Base-by-base conservation (phyloP, 2,888 invertebrate genomes). In the Ormyrus pomaceus region DNA sequence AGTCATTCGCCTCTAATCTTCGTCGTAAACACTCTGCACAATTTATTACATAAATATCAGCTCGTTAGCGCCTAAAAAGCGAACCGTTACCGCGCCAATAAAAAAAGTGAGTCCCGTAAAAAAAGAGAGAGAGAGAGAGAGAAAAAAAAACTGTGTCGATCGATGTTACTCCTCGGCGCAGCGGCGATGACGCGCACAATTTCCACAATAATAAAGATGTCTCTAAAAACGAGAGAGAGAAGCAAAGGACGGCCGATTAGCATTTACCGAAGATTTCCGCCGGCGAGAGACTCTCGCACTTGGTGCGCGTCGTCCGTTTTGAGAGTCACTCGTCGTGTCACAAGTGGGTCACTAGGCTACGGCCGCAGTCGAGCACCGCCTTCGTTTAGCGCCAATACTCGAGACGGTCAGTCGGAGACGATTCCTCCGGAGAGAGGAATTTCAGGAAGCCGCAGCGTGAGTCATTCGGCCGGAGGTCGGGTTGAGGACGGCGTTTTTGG, bases 321-420 rank as follows among this genome's bases (percentile, higher is more conserved):
- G 51, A 71, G 76, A 69, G 51, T 56, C 55, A 19, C 34, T 7
- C 7, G 62, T 48, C 76, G 10, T 65, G 61, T 58, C 65, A 48
- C 8, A 81, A 80, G 82, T 82, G 58, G 82, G 83, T 82, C 79
- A 83, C 81, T 83, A 79, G 83, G 82, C 77, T 82, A 74, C 34
- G 71, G 66, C 59, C 80, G 76, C 45, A 76, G 59, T 11, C 70
- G 61, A 7, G 48, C 77, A 13, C 55, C 59, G 70, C 56, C 79
- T 64, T 69, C 50, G 55, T 65, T 79, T 80, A 66, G 48, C 76
- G 83, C 85, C 85, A 84, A 75, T 74, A 77, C 84, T 84, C 85
- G 45, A 46, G 34, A 45, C 13, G 69, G 56, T 74, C 73, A 65
- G 34, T 64, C 45, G 10, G 11, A n/a, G 9, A 10, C 50, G 62